Percentiles rank a stretch among this genome's conserved stretches.
phyloP scores from a whole-genome alignment of 2,113 vertebrate species.

The Gavialis gangeticus region DNA sequence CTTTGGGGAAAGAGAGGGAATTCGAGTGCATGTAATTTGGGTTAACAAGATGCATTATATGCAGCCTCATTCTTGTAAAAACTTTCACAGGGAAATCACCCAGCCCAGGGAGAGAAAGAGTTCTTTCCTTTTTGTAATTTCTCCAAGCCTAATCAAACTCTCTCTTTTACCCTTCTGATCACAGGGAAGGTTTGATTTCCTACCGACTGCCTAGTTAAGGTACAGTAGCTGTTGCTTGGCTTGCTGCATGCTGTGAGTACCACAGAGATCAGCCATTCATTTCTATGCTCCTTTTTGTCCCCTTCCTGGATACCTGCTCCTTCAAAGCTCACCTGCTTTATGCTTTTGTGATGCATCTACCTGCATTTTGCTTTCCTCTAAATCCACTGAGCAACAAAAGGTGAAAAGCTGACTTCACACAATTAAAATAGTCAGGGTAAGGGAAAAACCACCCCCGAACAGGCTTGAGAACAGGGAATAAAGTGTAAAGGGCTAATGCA shows the following conservation, averaged over 20 bases:
- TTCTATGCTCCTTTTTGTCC: constrained; percentile 68
- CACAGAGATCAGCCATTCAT: constrained; percentile 69
- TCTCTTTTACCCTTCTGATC: constrained; percentile 67
- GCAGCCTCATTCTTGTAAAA: constrained; percentile 77
- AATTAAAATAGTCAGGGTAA: constrained; percentile 56
- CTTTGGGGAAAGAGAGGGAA: constrained; percentile 76
- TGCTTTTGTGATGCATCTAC: constrained; percentile 66
- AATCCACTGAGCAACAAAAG: constrained; percentile 61
- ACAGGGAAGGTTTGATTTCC: constrained; percentile 70
- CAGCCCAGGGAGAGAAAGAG: constrained; percentile 64
- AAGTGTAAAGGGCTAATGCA: neutral
- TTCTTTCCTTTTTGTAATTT: constrained; percentile 73
- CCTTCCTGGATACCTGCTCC: constrained; percentile 59
- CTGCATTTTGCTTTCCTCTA: constrained; percentile 58
- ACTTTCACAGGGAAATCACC: constrained; percentile 75
- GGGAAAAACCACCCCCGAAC: neutral
- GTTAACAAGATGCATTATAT: constrained; percentile 77
- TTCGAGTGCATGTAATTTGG: constrained; percentile 77
- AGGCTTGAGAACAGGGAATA: constrained; percentile 43
- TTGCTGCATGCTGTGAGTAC: constrained; percentile 71
- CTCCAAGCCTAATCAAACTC: constrained; percentile 72
- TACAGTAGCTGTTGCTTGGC: constrained; percentile 70
- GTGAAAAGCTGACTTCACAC: constrained; percentile 64
- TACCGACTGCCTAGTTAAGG: constrained; percentile 68
- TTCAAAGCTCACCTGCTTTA: constrained; percentile 72